Evolutionary conservation across 2,797 vertebrate genomes (phyloP).

Genomic region (Austrolebias charrua): DNA sequence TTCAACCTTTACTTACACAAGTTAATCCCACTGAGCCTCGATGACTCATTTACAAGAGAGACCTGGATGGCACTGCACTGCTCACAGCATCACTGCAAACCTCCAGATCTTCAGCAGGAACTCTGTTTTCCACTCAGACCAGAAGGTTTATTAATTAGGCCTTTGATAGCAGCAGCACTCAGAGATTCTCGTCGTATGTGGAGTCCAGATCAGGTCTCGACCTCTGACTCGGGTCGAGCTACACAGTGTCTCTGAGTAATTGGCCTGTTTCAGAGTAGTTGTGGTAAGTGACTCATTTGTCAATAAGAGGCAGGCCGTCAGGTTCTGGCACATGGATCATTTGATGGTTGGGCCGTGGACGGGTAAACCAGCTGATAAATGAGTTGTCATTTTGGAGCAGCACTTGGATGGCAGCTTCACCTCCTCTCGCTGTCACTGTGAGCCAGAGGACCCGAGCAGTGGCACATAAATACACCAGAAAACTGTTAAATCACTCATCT

Average conservation of each 20-base stretch:
- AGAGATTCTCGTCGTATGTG: conserved; percentile 47
- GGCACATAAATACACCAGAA: conserved; percentile 24
- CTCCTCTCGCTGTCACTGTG: conserved; percentile 20
- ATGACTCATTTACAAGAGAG: too few relatives aligned
- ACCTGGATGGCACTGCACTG: too few relatives aligned
- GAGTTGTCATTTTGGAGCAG: conserved; percentile 44
- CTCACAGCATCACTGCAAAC: neutral
- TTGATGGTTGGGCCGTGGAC: conserved; percentile 30
- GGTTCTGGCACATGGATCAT: conserved; percentile 38
- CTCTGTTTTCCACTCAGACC: conserved; percentile 16
- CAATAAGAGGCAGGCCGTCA: conserved; percentile 41
- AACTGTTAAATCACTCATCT: conserved; percentile 36
- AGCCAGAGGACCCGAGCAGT: conserved; percentile 38
- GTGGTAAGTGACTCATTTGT: conserved; percentile 46
- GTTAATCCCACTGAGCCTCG: too few relatives aligned
- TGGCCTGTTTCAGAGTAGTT: conserved; percentile 39
- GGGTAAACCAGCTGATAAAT: conserved; percentile 60
- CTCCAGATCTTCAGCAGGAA: conserved; percentile 17
- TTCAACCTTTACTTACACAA: too few relatives aligned
- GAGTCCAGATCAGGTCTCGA: conserved; percentile 35
- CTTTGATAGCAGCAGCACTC: conserved; percentile 31
- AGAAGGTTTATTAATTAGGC: conserved; percentile 48
- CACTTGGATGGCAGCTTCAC: conserved; percentile 44
- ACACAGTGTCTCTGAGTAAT: conserved; percentile 42
- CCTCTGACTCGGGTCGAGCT: conserved; percentile 50